These are phyloP conservation scores for Calliphora vomitoria DNA, from an alignment of 2,888 invertebrate genomes.

Conservation along the genomic window DNA sequence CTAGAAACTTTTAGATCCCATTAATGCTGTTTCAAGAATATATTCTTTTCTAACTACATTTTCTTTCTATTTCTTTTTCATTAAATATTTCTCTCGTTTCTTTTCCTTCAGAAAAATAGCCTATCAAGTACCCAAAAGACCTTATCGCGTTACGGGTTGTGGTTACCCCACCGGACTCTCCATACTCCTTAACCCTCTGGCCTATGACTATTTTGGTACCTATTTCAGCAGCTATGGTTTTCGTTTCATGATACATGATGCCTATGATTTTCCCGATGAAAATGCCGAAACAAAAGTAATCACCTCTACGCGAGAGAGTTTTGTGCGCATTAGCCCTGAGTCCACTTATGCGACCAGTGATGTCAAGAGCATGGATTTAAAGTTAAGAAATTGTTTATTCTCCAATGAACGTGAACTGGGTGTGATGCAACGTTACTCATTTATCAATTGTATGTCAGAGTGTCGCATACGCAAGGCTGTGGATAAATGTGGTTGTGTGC, in stretches of 20 bases:
- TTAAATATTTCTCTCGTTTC: not conserved
- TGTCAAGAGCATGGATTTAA: conserved; percentile 85
- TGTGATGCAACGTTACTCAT: conserved; percentile 86
- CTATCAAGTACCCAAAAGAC: conserved; percentile 84
- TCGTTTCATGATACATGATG: conserved; percentile 88
- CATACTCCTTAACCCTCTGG: conserved; percentile 86
- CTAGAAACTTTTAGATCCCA: too few relatives aligned
- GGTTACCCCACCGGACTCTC: conserved; percentile 89
- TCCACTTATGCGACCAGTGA: conserved; percentile 87
- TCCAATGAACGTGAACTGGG: conserved; percentile 85
- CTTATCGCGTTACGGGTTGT: conserved; percentile 88
- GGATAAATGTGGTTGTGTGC: conserved; percentile 87
- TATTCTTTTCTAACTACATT: too few relatives aligned
- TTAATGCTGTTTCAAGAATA: too few relatives aligned
- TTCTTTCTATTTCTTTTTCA: not conserved
- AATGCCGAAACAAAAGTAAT: conserved; percentile 87
- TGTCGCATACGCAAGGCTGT: conserved; percentile 85
- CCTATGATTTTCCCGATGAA: conserved; percentile 88
- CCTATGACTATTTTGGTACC: conserved; percentile 88
- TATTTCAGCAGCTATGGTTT: conserved; percentile 87
- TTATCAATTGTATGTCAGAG: conserved; percentile 88
- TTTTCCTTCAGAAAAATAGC: conserved; percentile 80
- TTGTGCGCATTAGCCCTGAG: conserved; percentile 88
- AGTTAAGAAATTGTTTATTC: conserved; percentile 87
- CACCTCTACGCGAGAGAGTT: conserved; percentile 86